Evolutionary conservation across 2,797 vertebrate genomes (phyloP), one percentile per base, ranked within the genome.

Genomic region (Pseudochaenichthys georgianus): DNA sequence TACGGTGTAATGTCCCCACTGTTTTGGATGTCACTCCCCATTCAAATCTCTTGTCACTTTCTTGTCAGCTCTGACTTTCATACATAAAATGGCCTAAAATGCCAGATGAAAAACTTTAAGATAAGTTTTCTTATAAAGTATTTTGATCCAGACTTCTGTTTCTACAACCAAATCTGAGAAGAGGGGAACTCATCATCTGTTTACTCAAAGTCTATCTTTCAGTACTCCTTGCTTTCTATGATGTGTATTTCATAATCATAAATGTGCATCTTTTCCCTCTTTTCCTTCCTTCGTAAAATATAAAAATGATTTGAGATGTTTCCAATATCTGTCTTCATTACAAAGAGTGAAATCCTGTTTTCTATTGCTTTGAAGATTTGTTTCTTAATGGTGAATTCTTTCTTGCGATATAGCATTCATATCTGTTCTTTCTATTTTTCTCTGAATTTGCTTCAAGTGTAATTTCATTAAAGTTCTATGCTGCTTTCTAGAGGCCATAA

Each of bases 11-110:
- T 28, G 28, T 28, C 28, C 4, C 28, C 19, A 13, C 63, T 53
- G 51, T 28, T n/a, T 8, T 58, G 70, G 28, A 42, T n/a, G 54
- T 66, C 7, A 59, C 57, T 47, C 73, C 41, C 41, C 34, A 9
- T 65, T 12, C 51, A 28, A 28, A 11, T 47, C 19, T 43, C 43
- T 67, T 28, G 28, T 41, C 12, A 9, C 59, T 54, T 80, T 77
- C 50, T 53, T 67, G 70, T 72, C 57, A 66, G 48, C 23, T 51
- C n/a, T 76, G 47, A 46, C 38, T 46, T 77, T 62, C 21, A 55
- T 34, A 41, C 15, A 5, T 28, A 28, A 5, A 48, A 67, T 42
- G 5, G 31, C 23, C 58, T 47, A 28, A 82, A 59, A 60, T 42
- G 23, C 17, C 11, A 1, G 5, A 50, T 11, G 51, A 61, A 51